Evolutionary conservation across 1,140 invertebrate genomes (phyloP).

Genomic region (Charaxes varanes): DNA sequence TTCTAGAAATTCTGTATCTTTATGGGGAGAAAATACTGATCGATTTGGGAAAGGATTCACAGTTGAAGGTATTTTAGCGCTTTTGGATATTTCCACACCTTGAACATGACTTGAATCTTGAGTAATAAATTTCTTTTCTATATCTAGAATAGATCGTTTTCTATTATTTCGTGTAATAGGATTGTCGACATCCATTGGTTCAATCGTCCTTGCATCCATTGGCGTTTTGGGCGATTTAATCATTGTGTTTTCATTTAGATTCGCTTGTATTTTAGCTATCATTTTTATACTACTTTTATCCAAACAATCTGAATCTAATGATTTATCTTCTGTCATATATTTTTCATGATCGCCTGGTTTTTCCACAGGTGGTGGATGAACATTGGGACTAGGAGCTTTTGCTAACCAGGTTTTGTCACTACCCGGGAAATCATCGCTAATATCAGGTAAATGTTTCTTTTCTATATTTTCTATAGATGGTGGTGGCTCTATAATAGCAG

Average conservation of each 20-base stretch:
- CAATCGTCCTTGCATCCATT: conserved; percentile 60
- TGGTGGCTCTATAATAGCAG: conserved; percentile 10
- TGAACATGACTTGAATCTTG: conserved; percentile 61
- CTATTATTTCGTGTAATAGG: conserved; percentile 37
- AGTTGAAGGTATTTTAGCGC: conserved; percentile 58
- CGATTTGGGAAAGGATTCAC: conserved; percentile 70
- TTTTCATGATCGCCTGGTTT: conserved; percentile 58
- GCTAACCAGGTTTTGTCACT: conserved; percentile 54
- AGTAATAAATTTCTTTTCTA: conserved; percentile 71
- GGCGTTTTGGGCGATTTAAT: conserved; percentile 66
- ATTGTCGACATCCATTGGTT: conserved; percentile 51
- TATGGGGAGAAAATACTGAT: conserved; percentile 84
- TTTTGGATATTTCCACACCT: conserved; percentile 61
- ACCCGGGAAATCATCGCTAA: conserved; percentile 35
- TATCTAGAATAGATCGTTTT: conserved; percentile 37
- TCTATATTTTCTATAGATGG: conserved; percentile 32
- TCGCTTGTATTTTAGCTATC: conserved; percentile 68
- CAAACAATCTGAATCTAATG: conserved; percentile 49
- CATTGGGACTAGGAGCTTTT: conserved; percentile 51
- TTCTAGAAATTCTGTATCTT: conserved; percentile 80
- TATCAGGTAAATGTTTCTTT: conserved; percentile 31
- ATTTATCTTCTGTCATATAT: conserved; percentile 67
- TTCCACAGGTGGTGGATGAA: conserved; percentile 50
- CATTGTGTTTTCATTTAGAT: conserved; percentile 66
- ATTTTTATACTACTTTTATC: conserved; percentile 63